Evolutionary conservation across 30 jellyfish, hydroid and myxozoan species (phyloP).

Genomic region (Catostylus mosaicus): DNA sequence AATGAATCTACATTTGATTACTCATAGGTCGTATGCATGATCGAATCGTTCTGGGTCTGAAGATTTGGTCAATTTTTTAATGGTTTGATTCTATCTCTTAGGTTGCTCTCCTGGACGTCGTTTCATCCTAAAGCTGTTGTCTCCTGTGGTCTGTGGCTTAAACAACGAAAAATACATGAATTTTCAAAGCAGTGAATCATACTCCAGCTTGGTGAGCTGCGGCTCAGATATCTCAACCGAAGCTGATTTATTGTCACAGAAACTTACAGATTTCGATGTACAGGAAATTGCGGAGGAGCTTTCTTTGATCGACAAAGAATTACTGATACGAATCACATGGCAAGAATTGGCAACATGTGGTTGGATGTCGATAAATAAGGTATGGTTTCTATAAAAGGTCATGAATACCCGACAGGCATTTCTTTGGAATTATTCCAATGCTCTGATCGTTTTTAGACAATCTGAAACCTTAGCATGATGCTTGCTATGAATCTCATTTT

Average conservation of each 20-base stretch:
- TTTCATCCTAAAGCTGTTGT: conserved; percentile 66
- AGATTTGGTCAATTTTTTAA: too few species aligned
- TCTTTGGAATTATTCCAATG: too few species aligned
- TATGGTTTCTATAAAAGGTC: conserved; percentile 1
- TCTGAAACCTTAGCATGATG: too few species aligned
- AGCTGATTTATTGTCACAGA: conserved; percentile 67
- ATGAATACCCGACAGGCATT: too few species aligned
- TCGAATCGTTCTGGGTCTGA: too few species aligned
- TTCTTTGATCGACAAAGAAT: conserved; percentile 87
- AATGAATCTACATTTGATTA: too few species aligned
- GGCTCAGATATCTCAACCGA: conserved; percentile 67
- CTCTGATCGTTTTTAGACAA: too few species aligned
- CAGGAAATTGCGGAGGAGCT: conserved; percentile 92
- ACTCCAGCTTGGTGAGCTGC: conserved; percentile 67
- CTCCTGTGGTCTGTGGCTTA: conserved; percentile 95
- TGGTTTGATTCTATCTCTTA: too few species aligned
- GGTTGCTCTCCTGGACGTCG: conserved; percentile 90
- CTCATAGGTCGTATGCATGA: too few species aligned
- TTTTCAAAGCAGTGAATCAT: conserved; percentile 73
- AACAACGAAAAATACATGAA: conserved; percentile 67
- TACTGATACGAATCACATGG: conserved; percentile 92
- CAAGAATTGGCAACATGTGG: conserved; percentile 84
- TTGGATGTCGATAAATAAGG: conserved; percentile 96
- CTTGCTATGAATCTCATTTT: too few species aligned
- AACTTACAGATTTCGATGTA: conserved; percentile 72